Conservation (phyloP, 2,113 vertebrate species). For the Ranitomeya variabilis region DNA sequence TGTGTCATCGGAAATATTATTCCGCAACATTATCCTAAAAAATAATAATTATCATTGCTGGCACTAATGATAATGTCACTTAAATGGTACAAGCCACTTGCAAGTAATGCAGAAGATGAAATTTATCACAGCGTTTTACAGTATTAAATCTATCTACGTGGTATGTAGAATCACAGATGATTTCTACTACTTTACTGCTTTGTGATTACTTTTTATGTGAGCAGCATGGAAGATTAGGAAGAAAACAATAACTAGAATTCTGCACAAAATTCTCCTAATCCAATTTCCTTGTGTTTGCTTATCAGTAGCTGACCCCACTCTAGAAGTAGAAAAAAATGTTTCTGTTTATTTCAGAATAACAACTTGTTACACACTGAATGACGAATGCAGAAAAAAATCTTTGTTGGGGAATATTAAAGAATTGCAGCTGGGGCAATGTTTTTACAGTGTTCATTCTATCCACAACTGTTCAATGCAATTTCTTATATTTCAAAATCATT, state of each 20-base stretch:
- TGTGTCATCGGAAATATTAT: constrained; percentile 31
- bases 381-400: constrained; percentile 27
- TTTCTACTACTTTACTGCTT: not conserved
- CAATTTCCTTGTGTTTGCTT: constrained; percentile 29
- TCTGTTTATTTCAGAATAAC: constrained; percentile 45
- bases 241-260: constrained; percentile 49
- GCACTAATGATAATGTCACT: constrained; percentile 37
- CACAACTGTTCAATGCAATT: constrained; percentile 11
- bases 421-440: not conserved
- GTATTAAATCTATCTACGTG: constrained; percentile 3
- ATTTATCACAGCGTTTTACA: constrained; percentile 25
- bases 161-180: constrained; percentile 15
- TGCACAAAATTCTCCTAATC: constrained; percentile 24
- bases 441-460: not conserved
- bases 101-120: constrained; percentile 18
- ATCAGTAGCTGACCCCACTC: constrained; percentile 33
- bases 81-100: constrained; percentile 32
- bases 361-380: constrained; percentile 39
- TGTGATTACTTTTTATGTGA: constrained; percentile 25
- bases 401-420: constrained; percentile 28
- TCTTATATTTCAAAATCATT: not conserved
- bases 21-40: constrained; percentile 4
- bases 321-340: constrained; percentile 22
- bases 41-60: constrained; percentile 37
- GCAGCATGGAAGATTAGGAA: constrained; percentile 39